phyloP scores from a whole-genome alignment of 1,140 invertebrate genomes.

The Drosophila elegans region DNA sequence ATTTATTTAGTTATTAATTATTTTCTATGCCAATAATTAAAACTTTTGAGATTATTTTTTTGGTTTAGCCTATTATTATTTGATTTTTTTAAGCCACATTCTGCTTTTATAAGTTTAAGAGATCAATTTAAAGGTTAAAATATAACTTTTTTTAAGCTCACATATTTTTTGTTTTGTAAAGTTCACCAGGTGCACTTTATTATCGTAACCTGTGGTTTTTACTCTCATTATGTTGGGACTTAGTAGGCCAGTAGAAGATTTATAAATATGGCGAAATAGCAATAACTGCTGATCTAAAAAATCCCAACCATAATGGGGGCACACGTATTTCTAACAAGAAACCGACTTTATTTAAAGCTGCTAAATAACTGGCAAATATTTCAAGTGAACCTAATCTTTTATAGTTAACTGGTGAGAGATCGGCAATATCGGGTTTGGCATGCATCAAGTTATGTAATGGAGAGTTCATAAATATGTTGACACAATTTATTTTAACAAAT shows the following conservation, averaged over 20 bases:
- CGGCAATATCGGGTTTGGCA: neutral
- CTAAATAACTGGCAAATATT: constrained; percentile 31
- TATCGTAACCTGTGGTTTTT: constrained; percentile 53
- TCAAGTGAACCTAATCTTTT: constrained; percentile 18
- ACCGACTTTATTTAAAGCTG: constrained; percentile 1
- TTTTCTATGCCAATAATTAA: too few species aligned
- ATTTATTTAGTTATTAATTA: too few species aligned
- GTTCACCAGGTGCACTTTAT: neutral
- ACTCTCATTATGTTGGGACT: constrained; percentile 84
- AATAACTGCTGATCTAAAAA: constrained; percentile 85
- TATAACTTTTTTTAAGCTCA: too few species aligned
- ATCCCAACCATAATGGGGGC: constrained; percentile 84
- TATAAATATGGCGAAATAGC: constrained; percentile 44
- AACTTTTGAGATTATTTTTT: too few species aligned
- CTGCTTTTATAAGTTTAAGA: too few species aligned
- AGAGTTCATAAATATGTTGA: constrained; percentile 24
- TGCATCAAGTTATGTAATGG: constrained; percentile 14
- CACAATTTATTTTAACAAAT: constrained; percentile 2
- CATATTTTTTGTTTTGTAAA: too few species aligned
- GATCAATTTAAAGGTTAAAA: too few species aligned
- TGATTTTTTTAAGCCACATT: too few species aligned
- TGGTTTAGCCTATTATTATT: too few species aligned
- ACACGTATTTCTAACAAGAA: constrained; percentile 24
- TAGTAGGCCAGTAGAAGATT: constrained; percentile 84
- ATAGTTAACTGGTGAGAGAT: constrained; percentile 20